phyloP scores from a whole-genome alignment of 2,113 vertebrate genomes.

The Urocolius indicus region DNA sequence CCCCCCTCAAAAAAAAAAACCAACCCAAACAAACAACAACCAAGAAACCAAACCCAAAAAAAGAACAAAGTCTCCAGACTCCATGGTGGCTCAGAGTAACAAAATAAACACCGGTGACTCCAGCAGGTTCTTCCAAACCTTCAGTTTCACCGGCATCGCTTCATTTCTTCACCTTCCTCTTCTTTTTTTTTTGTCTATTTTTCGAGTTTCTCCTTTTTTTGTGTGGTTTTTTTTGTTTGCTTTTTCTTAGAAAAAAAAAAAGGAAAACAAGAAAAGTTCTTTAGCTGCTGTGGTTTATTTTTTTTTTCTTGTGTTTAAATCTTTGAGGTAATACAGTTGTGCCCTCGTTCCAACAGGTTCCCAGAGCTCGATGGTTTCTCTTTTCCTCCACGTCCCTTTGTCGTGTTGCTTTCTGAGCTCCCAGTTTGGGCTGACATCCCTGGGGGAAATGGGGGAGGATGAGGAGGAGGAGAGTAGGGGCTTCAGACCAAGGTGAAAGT shows the following conservation, averaged over 20 bases:
- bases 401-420: slow-evolving; percentile 54
- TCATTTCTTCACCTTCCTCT: slow-evolving; percentile 6
- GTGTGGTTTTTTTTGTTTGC: neutral
- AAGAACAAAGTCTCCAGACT: slow-evolving; percentile 56
- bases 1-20: slow-evolving; percentile 1
- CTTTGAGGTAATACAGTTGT: slow-evolving; percentile 79
- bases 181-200: neutral
- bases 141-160: slow-evolving; percentile 50
- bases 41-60: neutral
- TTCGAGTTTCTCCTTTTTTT: slow-evolving; percentile 7
- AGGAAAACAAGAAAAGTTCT: slow-evolving; percentile 69
- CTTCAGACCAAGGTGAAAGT: slow-evolving; percentile 10
- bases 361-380: slow-evolving; percentile 70
- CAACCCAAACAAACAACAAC: no score
- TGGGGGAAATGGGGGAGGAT: no score
- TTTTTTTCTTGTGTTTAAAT: slow-evolving; percentile 51
- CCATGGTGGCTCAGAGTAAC: slow-evolving; percentile 66
- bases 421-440: slow-evolving; percentile 39
- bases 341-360: slow-evolving; percentile 76
- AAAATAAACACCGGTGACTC: slow-evolving; percentile 30
- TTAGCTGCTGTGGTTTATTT: slow-evolving; percentile 56
- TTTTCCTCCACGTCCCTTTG: no score
- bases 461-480: neutral
- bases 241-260: slow-evolving; percentile 47
- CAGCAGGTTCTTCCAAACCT: slow-evolving; percentile 47